Evolutionary conservation across 2,888 invertebrate species (phyloP), one percentile per base, ranked within the genome.

Genomic region (Zaprionus bogoriensis): DNA sequence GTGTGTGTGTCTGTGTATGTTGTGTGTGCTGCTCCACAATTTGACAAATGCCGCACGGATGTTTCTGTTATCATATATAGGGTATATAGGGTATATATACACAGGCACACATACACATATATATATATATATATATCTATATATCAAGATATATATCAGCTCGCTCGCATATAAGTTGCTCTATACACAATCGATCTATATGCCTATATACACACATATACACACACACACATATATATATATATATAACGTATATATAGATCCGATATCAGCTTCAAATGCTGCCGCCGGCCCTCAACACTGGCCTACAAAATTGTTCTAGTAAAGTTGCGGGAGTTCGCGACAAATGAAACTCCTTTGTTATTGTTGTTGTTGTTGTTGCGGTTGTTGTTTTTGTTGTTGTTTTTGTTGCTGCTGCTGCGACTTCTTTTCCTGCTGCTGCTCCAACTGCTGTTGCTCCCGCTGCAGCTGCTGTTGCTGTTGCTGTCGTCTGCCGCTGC

Each of bases 241-340:
- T 39, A 10, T 38, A 38, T 30, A 28, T 50, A n/a, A 7, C 46
- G 14, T 41, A 32, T 30, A 23, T 28, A 28, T 28, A 20, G 19
- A 30, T 36, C 42, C 23, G 51, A 27, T 36, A 17, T 52, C 38
- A 62, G 39, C 22, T 72, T 54, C 48, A 58, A 60, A 65, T 60
- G 32, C 52, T 67, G 51, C 5, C n/a, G n/a, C n/a, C n/a, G n/a
- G n/a, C 23, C 27, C 28, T 58, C 60, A 59, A 57, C 62, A 62
- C 53, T 53, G 46, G 50, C 45, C 58, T 53, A 36, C 28, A 38
- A 51, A 73, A 53, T 46, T 61, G 48, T 44, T 61, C 39, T 61
- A 67, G 10, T 51, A 71, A 59, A 54, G 50, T 73, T 45, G 71
- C 74, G 27, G 71, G 63, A 74, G 74, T 52, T 68, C 25, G 54